Evolutionary conservation across 2,113 vertebrate genomes (phyloP).

Genomic region (Elaphurus davidianus): DNA sequence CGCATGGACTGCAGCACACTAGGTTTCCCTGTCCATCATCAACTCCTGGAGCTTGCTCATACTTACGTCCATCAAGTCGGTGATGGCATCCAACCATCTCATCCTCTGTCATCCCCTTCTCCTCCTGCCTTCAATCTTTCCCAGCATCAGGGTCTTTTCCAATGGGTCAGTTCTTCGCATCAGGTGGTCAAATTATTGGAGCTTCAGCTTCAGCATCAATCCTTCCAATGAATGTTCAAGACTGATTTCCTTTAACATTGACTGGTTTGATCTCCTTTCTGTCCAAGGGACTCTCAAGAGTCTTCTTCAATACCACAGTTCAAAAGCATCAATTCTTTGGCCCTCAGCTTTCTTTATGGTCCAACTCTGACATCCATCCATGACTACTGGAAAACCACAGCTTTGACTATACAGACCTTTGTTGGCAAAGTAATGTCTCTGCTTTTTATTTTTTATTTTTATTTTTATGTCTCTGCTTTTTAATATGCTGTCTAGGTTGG

Average conservation of each 20-base stretch:
- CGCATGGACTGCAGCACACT: neutral
- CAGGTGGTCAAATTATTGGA: neutral
- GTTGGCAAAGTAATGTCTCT: neutral
- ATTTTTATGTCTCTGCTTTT: neutral
- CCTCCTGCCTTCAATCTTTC: neutral
- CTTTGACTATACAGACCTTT: neutral
- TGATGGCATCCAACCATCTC: neutral
- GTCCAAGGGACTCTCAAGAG: neutral
- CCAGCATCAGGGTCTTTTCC: neutral
- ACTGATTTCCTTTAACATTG: neutral
- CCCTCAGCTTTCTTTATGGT: neutral
- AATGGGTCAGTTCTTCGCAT: neutral
- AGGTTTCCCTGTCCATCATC: neutral
- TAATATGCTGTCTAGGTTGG: neutral
- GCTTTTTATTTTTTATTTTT: no score
- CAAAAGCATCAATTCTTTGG: neutral
- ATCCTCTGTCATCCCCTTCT: neutral
- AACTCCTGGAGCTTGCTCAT: neutral
- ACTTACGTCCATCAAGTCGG: neutral
- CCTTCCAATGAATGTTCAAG: neutral
- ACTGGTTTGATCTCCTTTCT: neutral
- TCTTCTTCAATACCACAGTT: neutral
- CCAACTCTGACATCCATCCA: neutral
- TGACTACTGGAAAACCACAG: neutral
- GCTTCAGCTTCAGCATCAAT: neutral